phyloP scores from a whole-genome alignment of 2,113 vertebrate species.

The Dasyprocta punctata region DNA sequence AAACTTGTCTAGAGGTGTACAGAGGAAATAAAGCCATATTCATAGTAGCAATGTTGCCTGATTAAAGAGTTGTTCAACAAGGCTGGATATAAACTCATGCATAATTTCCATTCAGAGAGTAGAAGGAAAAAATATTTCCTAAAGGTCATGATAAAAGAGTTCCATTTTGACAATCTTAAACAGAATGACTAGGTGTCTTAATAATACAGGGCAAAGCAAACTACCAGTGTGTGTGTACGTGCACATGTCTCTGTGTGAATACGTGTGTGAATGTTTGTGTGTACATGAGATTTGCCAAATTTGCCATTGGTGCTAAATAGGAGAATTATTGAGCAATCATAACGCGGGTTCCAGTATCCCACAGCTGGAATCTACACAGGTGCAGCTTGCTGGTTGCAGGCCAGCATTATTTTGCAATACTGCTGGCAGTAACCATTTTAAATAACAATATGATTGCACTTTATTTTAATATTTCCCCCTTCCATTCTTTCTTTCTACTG shows the following conservation, averaged over 20 bases:
- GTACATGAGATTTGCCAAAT: conserved; percentile 83
- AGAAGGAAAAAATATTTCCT: neutral
- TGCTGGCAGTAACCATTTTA: conserved; percentile 83
- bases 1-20: neutral
- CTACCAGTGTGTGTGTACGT: neutral
- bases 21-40: neutral
- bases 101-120: neutral
- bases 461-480: conserved; percentile 77
- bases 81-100: neutral
- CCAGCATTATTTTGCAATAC: conserved; percentile 87
- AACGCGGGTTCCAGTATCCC: conserved; percentile 68
- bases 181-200: conserved; percentile 83
- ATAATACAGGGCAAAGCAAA: conserved; percentile 83
- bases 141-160: neutral
- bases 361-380: conserved; percentile 85
- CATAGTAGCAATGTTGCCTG: neutral
- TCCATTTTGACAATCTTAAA: neutral
- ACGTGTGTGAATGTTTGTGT: neutral
- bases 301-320: conserved; percentile 86
- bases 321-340: conserved; percentile 85
- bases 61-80: neutral
- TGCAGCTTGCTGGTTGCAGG: conserved; percentile 83
- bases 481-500: conserved; percentile 62
- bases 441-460: conserved; percentile 83
- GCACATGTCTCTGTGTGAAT: neutral